Base-by-base conservation (phyloP, 2,797 vertebrate genomes). In the Anguilla pacifica region DNA sequence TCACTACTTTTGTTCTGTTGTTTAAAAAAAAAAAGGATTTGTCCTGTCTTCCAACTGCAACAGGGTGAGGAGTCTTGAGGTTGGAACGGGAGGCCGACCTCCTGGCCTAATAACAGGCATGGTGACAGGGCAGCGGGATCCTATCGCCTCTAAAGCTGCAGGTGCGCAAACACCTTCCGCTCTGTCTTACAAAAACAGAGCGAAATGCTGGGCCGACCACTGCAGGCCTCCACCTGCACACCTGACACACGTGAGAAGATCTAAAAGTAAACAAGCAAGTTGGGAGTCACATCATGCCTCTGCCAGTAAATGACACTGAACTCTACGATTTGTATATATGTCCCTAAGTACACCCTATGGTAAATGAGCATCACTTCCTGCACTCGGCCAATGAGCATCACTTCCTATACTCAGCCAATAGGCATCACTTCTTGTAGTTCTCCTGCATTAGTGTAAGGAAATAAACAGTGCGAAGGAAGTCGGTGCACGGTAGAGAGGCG, bases 321-420 rank as follows among this genome's bases (percentile, higher is more conserved):
- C 43, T 46, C 43, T 46, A 46, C 43, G 43, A 46, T 46, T 6
- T 46, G 43, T 46, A 46, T 46, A 46, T 46, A 46, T 46, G 43
- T 59, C 19, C 57, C 57, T 59, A 19, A 59, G 57, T 19, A 13
- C 57, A 59, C 43, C 19, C 57, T 59, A 19, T 59, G 13, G 59
- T 2, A 6, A 64, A 70, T 28, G 22, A 64, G 59, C 59, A 64
- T 25, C 22, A 64, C 59, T 64, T 64, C 59, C 59, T 22, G 59
- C 2, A 25, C 59, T 64, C 59, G 5, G 59, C 15, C 17, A 64
- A 70, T 28, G n/a, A 70, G 64, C 64, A 70, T 70, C 25, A 70
- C 64, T 67, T 67, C 64, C 64, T 70, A n/a, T 70, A 70, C 64
- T 70, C 64, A 70, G 64, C 64, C 64, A 70, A 15, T 28, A n/a